Evolutionary conservation across 1,140 invertebrate genomes (phyloP).

Genomic region (Bombus impatiens): DNA sequence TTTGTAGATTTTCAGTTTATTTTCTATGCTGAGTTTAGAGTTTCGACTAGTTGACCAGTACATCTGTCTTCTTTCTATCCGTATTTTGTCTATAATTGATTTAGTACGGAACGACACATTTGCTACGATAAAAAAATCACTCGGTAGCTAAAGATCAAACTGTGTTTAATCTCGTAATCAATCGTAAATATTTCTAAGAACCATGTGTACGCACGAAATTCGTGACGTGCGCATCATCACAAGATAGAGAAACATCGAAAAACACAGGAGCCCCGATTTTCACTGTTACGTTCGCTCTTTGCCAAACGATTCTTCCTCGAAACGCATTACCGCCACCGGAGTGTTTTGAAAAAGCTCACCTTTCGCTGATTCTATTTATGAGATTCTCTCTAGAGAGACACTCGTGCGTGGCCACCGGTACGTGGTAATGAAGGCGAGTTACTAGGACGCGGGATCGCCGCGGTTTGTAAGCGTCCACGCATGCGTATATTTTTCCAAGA

Average conservation of each 20-base stretch:
- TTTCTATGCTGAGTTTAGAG: no score
- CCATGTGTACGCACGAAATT: not conserved
- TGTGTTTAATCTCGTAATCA: not conserved
- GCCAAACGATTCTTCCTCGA: conserved; percentile 7
- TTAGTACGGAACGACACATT: no score
- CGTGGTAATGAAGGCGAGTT: conserved; percentile 61
- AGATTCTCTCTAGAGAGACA: not conserved
- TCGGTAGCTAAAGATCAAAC: not conserved
- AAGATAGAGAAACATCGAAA: not conserved
- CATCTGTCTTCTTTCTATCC: no score
- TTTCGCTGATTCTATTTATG: conserved; percentile 42
- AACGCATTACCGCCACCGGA: conserved; percentile 11
- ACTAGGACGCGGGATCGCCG: not conserved
- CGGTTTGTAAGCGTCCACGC: not conserved
- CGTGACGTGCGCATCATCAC: not conserved
- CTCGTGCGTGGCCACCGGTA: not conserved
- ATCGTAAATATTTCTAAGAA: no score
- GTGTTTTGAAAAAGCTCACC: conserved; percentile 30
- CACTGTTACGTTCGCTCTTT: conserved; percentile 1
- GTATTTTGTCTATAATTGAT: no score
- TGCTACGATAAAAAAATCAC: not conserved
- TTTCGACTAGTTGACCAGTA: no score
- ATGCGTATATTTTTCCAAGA: conserved; percentile 49
- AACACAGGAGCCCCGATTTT: not conserved
- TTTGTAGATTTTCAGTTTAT: no score